Evolutionary conservation across 2,113 vertebrate genomes (phyloP), one percentile per base, ranked within the genome.

Genomic region (cat (Felis catus)): DNA sequence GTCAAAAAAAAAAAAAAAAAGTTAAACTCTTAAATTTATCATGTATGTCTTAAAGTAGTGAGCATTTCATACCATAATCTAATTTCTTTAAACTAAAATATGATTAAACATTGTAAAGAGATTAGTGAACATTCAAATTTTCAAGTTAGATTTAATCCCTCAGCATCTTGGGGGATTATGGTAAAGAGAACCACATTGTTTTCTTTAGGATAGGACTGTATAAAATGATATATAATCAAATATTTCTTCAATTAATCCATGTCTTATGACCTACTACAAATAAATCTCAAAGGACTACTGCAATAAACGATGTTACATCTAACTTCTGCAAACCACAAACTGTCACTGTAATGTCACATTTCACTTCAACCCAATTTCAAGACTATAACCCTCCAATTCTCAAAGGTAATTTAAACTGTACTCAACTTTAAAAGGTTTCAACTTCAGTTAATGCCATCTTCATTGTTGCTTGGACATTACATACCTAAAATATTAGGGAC

Each of bases 361-460:
- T 97, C 73, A 93, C 93, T 93, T 96, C 81, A 96, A 73, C 71
- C 53, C 76, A 93, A 33, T 92, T 94, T 96, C 93, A 86, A 96
- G 39, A 91, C 23, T 78, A 89, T 29, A 55, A 61, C 16, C 53
- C 53, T 83, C 63, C 31, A 97, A 58, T 70, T 97, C 94, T 97
- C 89, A 31, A 91, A 96, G 93, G 94, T 83, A 81, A 94, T 74
- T 66, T 84, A 95, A 97, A 63, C 11, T 86, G 80, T 58, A 93
- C 70, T 85, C 76, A 87, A 63, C 63, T 23, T 91, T 95, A 93
- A 94, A 89, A 92, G 68, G n/a, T 39, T 97, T 96, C 80, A 92
- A 36, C 71, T 80, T 96, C 65, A 94, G 70, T 94, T 94, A 96
- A 80, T 87, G 21, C 33, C 31, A 58, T 82, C 81, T 86, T 93